Base-by-base conservation (phyloP, 2,797 vertebrate genomes). In the Lerista edwardsae region DNA sequence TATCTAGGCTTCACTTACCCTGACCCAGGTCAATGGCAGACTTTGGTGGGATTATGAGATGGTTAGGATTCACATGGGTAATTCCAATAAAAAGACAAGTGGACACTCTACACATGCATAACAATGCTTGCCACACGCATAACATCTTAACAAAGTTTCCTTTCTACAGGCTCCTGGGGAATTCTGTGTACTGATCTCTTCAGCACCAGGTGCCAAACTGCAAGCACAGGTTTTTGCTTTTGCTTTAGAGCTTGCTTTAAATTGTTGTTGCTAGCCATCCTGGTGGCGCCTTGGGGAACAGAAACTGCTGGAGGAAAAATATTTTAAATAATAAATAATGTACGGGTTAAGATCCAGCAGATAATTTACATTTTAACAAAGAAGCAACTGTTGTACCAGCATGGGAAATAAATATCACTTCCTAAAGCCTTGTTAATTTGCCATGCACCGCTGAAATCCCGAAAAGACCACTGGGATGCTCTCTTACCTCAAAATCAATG, bases 401-500 rank as follows among this genome's bases (percentile, higher is more conserved):
- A 17, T 31, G 51, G 29, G 17, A 4, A 51, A 69, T 62, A 65
- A 12, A 23, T 36, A 87, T 34, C 12, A 12, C 25, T 4, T 68
- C 27, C 17, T 82, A 78, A 76, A 90, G 61, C 69, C 10, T 79
- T 0, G 21, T 31, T 55, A 6, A 80, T 72, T 74, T 21, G 21
- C 21, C 55, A 57, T 6, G 21, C 17, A 6, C 21, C 2, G 59
- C 59, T 79, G 57, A 78, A 72, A 51, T 29, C 21, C 23, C 2
- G 15, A 25, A 34, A 29, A 55, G 9, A 31, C 4, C 17, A 36
- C 29, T 9, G 14, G 19, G 19, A n/a, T 2, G 11, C 15, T 75
- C 84, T 86, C 94, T 94, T 94, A 99, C 98, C 98, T 99, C 98
- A 87, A 99, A 99, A 95, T 99, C 98, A 65, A 99, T 99, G 90